Base-by-base conservation (phyloP, 2,888 invertebrate genomes). In the Caenorhabditis panamensis region DNA sequence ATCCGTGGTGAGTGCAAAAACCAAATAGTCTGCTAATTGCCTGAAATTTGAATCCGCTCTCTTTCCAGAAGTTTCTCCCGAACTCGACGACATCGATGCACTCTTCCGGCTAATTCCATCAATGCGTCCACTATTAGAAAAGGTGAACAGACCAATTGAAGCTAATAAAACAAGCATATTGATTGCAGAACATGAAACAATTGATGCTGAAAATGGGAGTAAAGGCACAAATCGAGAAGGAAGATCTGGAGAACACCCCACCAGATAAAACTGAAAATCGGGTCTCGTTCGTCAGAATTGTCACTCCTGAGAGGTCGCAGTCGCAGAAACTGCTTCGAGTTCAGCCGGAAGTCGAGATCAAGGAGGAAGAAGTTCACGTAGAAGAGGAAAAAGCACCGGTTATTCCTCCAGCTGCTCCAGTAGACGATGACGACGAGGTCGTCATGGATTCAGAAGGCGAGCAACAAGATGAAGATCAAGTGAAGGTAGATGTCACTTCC, bases 81-180 rank as follows among this genome's bases (percentile, higher is more conserved):
- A 18, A 16, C 47, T 58, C 16, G 58, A 66, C 49, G 77, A 77
- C 26, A 82, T 82, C 22, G 72, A 77, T 47, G 81, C 81, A 67
- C 76, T 82, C 49, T 77, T 82, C 64, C 16, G 63, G 18, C 22
- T 82, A 8, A 72, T 77, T 20, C 77, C 81, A 8, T 47, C 67
- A 20, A 51, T 73, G 22, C 18, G 53, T 26, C 26, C 13, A 13
- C 44, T 82, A 36, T 47, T 80, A 24, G 44, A 51, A 69, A 69
- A 75, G 67, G 76, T 31, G 31, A 31, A 9, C 4, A 31, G 31
- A 9, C 5, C 31, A 31, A 31, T 31, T 31, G 4, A 9, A 31
- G 31, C 31, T 31, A 31, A n/a, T 62, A n/a, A 26, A 62, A 16
- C 9, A n/a, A n/a, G n/a, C n/a, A n/a, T 36, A 2, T 26, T 5